phyloP scores from a whole-genome alignment of 1,140 invertebrate genomes.

The Acromyrmex heyeri region DNA sequence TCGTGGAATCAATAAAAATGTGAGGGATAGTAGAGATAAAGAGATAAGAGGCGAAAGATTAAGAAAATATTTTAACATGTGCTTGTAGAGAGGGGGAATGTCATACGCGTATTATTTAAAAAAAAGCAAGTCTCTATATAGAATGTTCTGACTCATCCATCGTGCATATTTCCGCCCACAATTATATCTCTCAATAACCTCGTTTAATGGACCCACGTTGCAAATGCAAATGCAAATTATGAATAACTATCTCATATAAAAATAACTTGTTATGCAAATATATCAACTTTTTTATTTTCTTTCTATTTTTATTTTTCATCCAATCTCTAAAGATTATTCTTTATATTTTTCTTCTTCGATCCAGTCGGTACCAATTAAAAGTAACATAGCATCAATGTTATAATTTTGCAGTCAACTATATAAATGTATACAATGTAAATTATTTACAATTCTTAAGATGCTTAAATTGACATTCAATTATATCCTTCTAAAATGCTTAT shows the following conservation, averaged over 20 bases:
- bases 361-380: no score
- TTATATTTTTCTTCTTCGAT: neutral
- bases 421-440: no score
- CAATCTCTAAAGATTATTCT: neutral
- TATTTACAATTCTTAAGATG: no score
- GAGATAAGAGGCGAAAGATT: neutral
- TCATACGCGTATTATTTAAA: slow-evolving; percentile 1
- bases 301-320: neutral
- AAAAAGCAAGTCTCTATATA: neutral
- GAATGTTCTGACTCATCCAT: slow-evolving; percentile 39
- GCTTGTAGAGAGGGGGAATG: neutral
- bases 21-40: neutral
- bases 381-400: no score
- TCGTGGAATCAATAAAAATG: slow-evolving; percentile 23
- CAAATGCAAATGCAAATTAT: slow-evolving; percentile 3
- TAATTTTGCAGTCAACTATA: no score
- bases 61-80: neutral
- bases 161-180: slow-evolving; percentile 43
- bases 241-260: neutral
- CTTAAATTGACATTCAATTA: no score
- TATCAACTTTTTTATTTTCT: neutral
- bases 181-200: slow-evolving; percentile 18
- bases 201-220: neutral
- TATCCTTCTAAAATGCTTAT: no score
- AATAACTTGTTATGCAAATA: neutral